phyloP scores from a whole-genome alignment of 1,140 invertebrate genomes.

The Babylonia areolata region DNA sequence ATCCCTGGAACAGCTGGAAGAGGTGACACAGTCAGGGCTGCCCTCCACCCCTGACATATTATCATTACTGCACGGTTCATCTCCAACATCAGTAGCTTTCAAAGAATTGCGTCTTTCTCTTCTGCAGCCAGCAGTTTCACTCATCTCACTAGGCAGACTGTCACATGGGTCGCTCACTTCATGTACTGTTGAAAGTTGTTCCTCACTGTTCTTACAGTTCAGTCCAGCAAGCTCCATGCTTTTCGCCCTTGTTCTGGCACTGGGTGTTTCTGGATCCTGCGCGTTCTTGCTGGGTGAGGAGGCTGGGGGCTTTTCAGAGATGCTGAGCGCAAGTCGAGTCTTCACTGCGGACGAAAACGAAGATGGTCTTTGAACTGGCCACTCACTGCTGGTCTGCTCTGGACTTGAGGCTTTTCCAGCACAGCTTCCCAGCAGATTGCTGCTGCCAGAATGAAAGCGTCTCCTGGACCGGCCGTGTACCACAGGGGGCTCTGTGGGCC shows the following conservation, averaged over 20 bases:
- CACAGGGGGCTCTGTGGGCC: slow-evolving; percentile 12
- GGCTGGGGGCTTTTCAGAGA: background rate
- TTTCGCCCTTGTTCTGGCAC: background rate
- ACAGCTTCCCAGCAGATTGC: background rate
- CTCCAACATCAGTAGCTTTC: background rate
- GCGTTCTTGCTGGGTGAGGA: background rate
- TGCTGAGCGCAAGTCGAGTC: background rate
- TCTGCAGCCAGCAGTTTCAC: background rate
- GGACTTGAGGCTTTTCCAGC: background rate
- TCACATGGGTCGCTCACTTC: background rate
- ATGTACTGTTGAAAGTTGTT: background rate
- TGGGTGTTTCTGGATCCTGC: background rate
- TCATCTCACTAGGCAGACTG: background rate
- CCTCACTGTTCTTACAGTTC: background rate
- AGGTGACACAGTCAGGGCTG: no score
- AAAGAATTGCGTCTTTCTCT: background rate
- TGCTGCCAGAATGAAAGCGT: background rate
- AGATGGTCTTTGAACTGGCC: background rate
- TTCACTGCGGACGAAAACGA: background rate
- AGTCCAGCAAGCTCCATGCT: background rate
- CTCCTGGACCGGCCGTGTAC: background rate
- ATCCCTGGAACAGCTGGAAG: background rate
- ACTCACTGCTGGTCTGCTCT: slow-evolving; percentile 8
- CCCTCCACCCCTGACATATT: background rate
- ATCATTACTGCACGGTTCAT: background rate